phyloP scores from a whole-genome alignment of 2,888 invertebrate genomes.

The Ommatoiulus sabulosus region DNA sequence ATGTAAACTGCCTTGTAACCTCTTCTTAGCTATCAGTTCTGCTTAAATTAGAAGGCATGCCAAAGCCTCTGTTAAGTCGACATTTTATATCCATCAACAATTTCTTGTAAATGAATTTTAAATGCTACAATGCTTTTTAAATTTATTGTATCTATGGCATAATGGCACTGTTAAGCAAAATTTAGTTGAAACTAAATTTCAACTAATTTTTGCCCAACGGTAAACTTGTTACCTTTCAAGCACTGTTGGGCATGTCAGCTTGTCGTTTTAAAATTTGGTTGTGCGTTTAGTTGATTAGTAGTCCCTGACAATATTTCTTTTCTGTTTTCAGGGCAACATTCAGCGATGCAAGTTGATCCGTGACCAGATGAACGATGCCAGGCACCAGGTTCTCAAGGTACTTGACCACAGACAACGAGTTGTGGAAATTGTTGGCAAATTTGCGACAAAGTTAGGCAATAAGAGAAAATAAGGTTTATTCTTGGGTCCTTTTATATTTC shows the following conservation, averaged over 20 bases:
- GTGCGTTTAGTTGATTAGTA: slow-evolving; percentile 35
- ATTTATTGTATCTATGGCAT: too few relatives aligned
- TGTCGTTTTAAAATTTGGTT: slow-evolving; percentile 42
- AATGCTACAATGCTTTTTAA: too few relatives aligned
- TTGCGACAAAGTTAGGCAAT: slow-evolving; percentile 91
- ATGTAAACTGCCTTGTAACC: too few relatives aligned
- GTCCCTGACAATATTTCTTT: slow-evolving; percentile 58
- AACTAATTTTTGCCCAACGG: too few relatives aligned
- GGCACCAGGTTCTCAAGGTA: slow-evolving; percentile 86
- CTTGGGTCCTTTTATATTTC: neutral
- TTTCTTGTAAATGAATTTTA: too few relatives aligned
- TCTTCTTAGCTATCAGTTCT: too few relatives aligned
- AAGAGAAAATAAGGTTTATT: slow-evolving; percentile 76
- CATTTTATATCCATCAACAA: too few relatives aligned
- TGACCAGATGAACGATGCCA: slow-evolving; percentile 91
- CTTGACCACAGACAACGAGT: slow-evolving; percentile 92
- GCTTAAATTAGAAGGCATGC: too few relatives aligned
- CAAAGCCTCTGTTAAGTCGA: too few relatives aligned
- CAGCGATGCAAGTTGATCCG: slow-evolving; percentile 93
- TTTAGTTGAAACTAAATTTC: too few relatives aligned
- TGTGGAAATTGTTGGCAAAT: slow-evolving; percentile 88
- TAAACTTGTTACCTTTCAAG: neutral
- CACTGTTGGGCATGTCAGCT: neutral
- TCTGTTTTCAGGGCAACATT: slow-evolving; percentile 81
- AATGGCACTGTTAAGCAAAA: too few relatives aligned